Evolutionary conservation across 2,888 invertebrate species (phyloP), one percentile per base, ranked within the genome.

Genomic region (Agriopis aurantiaria): DNA sequence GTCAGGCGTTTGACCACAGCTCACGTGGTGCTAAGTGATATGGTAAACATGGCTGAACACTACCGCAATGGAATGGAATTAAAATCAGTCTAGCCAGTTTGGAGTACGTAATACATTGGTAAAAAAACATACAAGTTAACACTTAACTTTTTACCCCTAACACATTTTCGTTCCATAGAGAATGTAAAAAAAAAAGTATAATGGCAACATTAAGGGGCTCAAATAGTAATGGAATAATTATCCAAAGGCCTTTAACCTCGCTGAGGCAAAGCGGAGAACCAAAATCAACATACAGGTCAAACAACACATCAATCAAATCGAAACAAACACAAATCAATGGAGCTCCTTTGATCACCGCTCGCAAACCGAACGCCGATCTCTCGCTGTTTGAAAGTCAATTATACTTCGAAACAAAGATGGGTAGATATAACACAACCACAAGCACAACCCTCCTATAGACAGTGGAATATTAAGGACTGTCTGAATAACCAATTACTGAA

Each of bases 361-460:
- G 45, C 43, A 52, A 62, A 51, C 61, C 52, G 23, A 61, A 52
- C 46, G 14, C 62, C 52, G 53, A 62, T 62, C 53, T 53, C 62
- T 62, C 33, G n/a, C n/a, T 43, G 59, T 59, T 59, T 12, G 45
- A 62, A 53, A 62, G 53, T 53, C 53, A 62, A 62, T 62, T 45
- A 62, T 52, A 52, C 45, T 52, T 62, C n/a, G 62, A 52, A 53
- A 61, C 55, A 65, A 61, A 52, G 51, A 61, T 56, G 41, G 40
- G 41, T 56, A 33, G 33, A 33, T 33, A 33, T 11, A n/a, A 23
- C 0, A 23, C 17, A 23, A 23, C 17, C 17, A 23, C 17, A 23
- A 41, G 41, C 41, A 9, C 41, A 56, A 8, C n/a, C 14, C 51
- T 51, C 51, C 8, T 51, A 51, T n/a, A 14, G 17, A 52, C 9